Evolutionary conservation across 2,797 vertebrate genomes (phyloP).

Genomic region (Acipenser oxyrinchus): DNA sequence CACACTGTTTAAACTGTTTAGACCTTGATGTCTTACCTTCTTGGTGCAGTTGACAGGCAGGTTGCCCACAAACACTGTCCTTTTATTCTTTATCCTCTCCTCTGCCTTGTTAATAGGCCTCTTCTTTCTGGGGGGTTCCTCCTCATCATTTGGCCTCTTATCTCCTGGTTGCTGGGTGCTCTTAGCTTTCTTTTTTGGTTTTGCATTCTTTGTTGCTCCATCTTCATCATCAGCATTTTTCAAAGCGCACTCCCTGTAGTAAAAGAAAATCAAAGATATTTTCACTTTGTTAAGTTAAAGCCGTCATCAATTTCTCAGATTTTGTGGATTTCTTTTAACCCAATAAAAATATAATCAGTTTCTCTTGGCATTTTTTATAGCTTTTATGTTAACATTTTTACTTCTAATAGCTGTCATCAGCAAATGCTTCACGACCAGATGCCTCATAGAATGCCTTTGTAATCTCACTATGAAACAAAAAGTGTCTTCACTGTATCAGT

Average conservation of each 20-base stretch:
- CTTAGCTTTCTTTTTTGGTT: conserved; percentile 36
- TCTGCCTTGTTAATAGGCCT: conserved; percentile 33
- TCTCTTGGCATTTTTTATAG: too few species aligned
- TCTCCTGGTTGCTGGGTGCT: not conserved
- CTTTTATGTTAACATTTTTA: too few species aligned
- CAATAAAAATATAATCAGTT: too few species aligned
- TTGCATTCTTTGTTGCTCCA: conserved; percentile 23
- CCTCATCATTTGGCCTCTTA: conserved; percentile 8
- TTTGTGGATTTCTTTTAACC: not conserved
- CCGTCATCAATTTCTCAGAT: not conserved
- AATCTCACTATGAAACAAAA: not conserved
- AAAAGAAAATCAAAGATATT: conserved; percentile 15
- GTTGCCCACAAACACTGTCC: conserved; percentile 89
- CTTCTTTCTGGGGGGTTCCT: conserved; percentile 38
- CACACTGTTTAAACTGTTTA: not conserved
- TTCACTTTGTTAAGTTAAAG: not conserved
- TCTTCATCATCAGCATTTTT: conserved; percentile 67
- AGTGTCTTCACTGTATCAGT: not conserved
- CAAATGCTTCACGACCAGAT: not conserved
- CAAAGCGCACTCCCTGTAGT: conserved; percentile 65
- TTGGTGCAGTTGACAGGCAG: conserved; percentile 68
- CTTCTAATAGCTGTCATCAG: too few species aligned
- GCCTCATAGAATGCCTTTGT: not conserved
- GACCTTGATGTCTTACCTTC: conserved; percentile 54
- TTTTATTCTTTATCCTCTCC: conserved; percentile 58